Evolutionary conservation across 2,797 vertebrate genomes (phyloP), one percentile per base, ranked within the genome.

Genomic region (Phrynocephalus forsythii): DNA sequence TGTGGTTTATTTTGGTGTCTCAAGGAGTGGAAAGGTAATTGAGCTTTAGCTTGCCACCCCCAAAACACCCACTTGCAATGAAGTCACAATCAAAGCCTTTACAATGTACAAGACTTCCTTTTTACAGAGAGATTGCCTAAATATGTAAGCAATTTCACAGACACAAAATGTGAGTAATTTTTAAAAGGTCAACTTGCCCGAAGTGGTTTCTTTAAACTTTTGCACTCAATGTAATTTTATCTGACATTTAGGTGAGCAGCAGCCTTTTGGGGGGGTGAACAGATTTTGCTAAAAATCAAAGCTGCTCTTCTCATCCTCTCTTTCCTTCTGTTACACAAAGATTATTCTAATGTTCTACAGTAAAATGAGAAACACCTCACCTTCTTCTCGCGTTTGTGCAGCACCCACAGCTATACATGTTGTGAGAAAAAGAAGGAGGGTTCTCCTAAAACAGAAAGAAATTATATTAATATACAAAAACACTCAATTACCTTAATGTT

Each of bases 381-480:
- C 96, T 97, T 94, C 95, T 94, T 96, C 96, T 91, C 96, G 96
- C 92, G 96, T 97, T 96, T 97, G 96, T 96, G 96, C 97, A 96
- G 96, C 94, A 94, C 96, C 94, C 91, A 97, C 96, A 95, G 96
- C 96, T 95, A 97, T 93, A 95, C 98, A 99, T 98, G 98, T 94
- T 97, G 98, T 96, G 96, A 98, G 95, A 95, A 98, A 97, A 96
- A 98, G 95, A 94, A 98, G 96, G 94, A 99, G 91, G 94, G 96
- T 96, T 97, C 97, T 98, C 98, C 99, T 99, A 77, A 26, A 92
- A 38, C 15, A 33, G 16, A 94, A 26, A 77, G 79, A 83, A 93
- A 66, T 81, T 67, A 82, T 63, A 28, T 67, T 91, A 87, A 67
- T 85, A 78, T 83, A 33, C 72, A 89, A 30, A 88, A 33, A 0